Evolutionary conservation across 1,140 invertebrate genomes (phyloP), one percentile per base, ranked within the genome.

Genomic region (Drosophila athabasca): DNA sequence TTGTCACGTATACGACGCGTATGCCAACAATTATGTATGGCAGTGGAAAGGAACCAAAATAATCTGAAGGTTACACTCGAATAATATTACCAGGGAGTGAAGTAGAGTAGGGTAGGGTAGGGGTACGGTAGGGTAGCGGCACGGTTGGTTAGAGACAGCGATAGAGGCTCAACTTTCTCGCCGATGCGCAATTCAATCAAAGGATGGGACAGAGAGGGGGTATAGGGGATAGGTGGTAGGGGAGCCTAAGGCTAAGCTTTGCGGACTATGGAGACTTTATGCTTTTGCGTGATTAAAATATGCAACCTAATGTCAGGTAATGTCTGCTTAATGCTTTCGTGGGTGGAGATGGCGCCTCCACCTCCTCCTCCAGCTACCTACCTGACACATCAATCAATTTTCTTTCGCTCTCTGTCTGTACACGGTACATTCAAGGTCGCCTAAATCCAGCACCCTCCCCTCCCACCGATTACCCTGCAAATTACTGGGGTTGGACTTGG

Each of bases 1-100:
- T 62, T 64, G 75, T 87, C 78, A 87, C 82, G 82, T 88, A 87
- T 87, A 82, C 83, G 83, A 53, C 69, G 65, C 79, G 76, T 85
- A 82, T 66, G 79, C 78, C 78, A 72, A 52, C 70, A 78, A 82
- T 87, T 82, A 87, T 80, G 78, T 85, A 62, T 79, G 44, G 43
- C 59, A 59, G 73, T 58, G 76, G 54, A 58, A 2, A 58, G 51
- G 51, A 68, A 65, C 62, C 60, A 62, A 84, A 76, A 84, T 84
- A 83, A 76, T 59, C 57, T 55, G 46, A 84, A 79, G 80, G 80
- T 72, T 79, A 72, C 58, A 39, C 66, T 49, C 57, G 62, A 49
- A 60, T 62, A 62, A 48, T 51, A 62, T 55, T 52, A 61, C 51
- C 43, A 72, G 55, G 41, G 19, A 62, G 29, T 6, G 19, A 22